Percentiles rank a stretch among this genome's conserved stretches.
These are phyloP conservation scores for Brachylomia viminalis DNA, from an alignment of 2,888 invertebrate genomes.

Conservation along the genomic window DNA sequence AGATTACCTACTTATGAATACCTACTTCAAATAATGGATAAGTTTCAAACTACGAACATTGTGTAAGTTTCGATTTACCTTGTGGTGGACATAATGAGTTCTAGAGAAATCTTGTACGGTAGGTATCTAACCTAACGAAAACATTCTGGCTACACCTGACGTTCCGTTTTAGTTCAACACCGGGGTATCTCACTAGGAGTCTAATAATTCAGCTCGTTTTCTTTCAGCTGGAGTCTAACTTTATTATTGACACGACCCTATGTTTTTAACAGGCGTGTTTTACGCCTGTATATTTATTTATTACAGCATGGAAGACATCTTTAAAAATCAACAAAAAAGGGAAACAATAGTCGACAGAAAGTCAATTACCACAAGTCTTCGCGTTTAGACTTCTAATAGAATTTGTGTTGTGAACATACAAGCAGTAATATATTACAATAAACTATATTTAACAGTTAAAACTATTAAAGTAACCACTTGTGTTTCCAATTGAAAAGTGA, in stretches of 20 bases:
- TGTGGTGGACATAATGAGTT: neutral
- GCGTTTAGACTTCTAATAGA: too few relatives aligned
- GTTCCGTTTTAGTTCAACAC: neutral
- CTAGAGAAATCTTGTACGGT: neutral
- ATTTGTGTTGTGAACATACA: too few relatives aligned
- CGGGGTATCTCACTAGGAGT: too few relatives aligned
- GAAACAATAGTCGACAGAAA: too few relatives aligned
- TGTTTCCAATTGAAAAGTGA: too few relatives aligned
- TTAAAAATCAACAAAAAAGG: too few relatives aligned
- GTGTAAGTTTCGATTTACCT: conserved; percentile 1
- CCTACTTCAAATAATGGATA: conserved; percentile 40
- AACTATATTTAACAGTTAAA: too few relatives aligned
- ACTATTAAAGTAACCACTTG: too few relatives aligned
- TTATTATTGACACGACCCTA: neutral
- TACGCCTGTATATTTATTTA: neutral
- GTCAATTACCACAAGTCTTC: too few relatives aligned
- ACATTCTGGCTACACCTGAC: neutral
- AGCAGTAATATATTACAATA: too few relatives aligned
- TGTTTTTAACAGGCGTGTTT: neutral
- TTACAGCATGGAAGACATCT: too few relatives aligned
- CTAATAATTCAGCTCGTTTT: neutral
- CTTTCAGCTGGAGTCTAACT: neutral
- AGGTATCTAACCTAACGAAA: neutral
- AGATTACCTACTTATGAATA: conserved; percentile 14
- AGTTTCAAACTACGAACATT: conserved; percentile 20